Percentiles rank a stretch among this genome's conserved stretches.
phyloP scores from a whole-genome alignment of 2,113 vertebrate species.

The Chaetorhynchus papuensis region DNA sequence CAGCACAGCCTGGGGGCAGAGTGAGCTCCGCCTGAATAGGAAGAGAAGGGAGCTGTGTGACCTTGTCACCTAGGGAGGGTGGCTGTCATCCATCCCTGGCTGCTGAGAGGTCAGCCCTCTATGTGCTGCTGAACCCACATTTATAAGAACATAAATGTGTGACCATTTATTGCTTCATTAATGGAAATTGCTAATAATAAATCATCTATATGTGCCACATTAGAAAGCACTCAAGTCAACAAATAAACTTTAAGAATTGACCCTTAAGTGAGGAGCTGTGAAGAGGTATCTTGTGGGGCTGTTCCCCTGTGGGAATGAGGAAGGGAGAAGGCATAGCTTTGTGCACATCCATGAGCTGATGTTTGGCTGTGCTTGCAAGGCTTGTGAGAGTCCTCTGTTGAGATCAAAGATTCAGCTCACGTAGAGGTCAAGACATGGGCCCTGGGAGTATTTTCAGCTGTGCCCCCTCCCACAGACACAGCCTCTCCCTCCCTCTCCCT shows the following conservation, averaged over 20 bases:
- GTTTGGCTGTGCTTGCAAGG: not conserved
- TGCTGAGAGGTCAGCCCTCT: not conserved
- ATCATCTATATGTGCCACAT: not conserved
- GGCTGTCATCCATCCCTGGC: not conserved
- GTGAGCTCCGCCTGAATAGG: not conserved
- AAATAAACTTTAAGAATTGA: not conserved
- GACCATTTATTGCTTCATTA: not conserved
- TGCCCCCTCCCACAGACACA: not conserved
- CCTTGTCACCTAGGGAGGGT: not conserved
- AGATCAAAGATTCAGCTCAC: constrained; percentile 34
- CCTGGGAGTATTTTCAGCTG: constrained; percentile 24
- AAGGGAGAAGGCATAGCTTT: not conserved
- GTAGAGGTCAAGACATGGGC: not conserved
- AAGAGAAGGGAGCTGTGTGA: not conserved
- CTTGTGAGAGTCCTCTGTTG: not conserved
- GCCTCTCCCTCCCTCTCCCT: not conserved
- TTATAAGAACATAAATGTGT: not conserved
- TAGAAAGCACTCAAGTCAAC: not conserved
- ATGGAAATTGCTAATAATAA: not conserved
- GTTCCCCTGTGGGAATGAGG: not conserved
- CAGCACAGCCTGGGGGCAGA: not conserved
- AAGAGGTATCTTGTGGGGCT: not conserved
- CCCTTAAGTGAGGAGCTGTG: not conserved
- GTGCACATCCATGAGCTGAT: not conserved
- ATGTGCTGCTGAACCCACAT: rapidly evolving